Conservation (phyloP, 35 echinoderm and acorn worm genomes). For the Acanthaster planci region DNA sequence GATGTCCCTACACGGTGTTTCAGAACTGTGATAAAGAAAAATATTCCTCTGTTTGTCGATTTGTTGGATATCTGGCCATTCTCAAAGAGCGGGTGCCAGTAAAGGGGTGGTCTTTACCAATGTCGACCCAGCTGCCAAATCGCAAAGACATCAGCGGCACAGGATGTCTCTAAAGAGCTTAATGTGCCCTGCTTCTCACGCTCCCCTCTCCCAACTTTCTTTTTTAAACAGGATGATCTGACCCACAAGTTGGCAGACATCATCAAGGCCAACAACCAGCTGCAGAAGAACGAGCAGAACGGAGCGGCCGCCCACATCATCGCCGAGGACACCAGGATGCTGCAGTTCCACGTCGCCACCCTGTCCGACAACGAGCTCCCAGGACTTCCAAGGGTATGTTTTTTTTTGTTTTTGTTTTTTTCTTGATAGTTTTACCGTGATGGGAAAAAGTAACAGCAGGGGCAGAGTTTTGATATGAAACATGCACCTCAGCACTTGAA, state of each 20-base stretch:
- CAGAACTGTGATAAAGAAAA: too few relatives aligned
- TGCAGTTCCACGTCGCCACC: constrained; percentile 94
- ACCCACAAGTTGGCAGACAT: constrained; percentile 98
- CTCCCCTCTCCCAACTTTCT: neutral
- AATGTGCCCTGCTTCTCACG: neutral
- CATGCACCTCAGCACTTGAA: too few relatives aligned
- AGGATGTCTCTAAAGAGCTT: neutral
- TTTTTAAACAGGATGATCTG: constrained; percentile 98
- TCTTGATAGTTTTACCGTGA: too few relatives aligned
- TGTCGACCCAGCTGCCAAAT: too few relatives aligned
- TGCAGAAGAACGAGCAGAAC: constrained; percentile 90
- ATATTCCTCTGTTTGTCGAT: too few relatives aligned
- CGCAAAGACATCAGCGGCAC: too few relatives aligned
- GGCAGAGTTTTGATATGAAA: too few relatives aligned
- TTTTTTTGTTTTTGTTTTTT: neutral
- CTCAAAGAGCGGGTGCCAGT: too few relatives aligned
- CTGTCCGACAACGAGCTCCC: constrained; percentile 94
- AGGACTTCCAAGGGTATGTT: constrained; percentile 83
- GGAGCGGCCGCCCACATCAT: constrained; percentile 93
- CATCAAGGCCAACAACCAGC: constrained; percentile 91
- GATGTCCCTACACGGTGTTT: too few relatives aligned
- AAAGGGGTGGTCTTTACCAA: too few relatives aligned
- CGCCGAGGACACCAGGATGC: constrained; percentile 79
- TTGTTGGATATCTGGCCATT: too few relatives aligned
- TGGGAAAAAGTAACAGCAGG: too few relatives aligned